These are phyloP conservation scores for Paralichthys olivaceus DNA, from an alignment of 2,113 vertebrate genomes.

Conservation along the genomic window DNA sequence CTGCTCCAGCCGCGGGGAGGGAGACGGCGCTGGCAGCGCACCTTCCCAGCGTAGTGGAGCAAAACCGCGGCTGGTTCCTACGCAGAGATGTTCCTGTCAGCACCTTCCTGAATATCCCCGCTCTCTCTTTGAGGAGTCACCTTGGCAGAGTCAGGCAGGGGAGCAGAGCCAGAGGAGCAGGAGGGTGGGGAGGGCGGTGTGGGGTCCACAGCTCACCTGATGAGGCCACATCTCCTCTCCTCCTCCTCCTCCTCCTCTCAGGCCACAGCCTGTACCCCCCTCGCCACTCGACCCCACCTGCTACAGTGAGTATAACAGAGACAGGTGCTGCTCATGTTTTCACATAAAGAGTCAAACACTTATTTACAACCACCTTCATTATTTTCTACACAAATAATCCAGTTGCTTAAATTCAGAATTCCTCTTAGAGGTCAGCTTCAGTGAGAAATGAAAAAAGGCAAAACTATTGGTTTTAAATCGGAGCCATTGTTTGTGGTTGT, in stretches of 20 bases:
- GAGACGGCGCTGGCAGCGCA: constrained; percentile 56
- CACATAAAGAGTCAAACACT: not conserved
- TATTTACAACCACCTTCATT: too few species aligned
- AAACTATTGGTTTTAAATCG: not conserved
- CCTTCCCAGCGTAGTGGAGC: constrained; percentile 41
- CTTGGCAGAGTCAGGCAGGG: constrained; percentile 69
- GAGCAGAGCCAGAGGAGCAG: constrained; percentile 66
- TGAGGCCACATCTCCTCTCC: not conserved
- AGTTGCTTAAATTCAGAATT: too few species aligned
- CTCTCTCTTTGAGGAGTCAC: constrained; percentile 71
- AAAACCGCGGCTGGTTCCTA: constrained; percentile 57
- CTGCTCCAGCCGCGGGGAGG: constrained; percentile 32
- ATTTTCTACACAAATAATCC: too few species aligned
- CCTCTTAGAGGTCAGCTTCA: too few species aligned
- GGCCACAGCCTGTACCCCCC: not conserved
- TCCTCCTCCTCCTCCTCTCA: constrained; percentile 30
- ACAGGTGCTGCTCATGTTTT: constrained; percentile 28
- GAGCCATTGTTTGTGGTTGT: not conserved
- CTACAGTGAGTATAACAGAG: constrained; percentile 15
- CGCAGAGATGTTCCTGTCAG: constrained; percentile 69
- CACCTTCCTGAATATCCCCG: constrained; percentile 36
- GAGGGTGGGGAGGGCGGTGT: constrained; percentile 59
- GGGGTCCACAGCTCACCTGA: constrained; percentile 60
- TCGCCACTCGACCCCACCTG: too few species aligned
- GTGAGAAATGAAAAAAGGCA: too few species aligned